Evolutionary conservation across 2,797 vertebrate genomes (phyloP), one percentile per base, ranked within the genome.

Genomic region (Sebastes nivosus): DNA sequence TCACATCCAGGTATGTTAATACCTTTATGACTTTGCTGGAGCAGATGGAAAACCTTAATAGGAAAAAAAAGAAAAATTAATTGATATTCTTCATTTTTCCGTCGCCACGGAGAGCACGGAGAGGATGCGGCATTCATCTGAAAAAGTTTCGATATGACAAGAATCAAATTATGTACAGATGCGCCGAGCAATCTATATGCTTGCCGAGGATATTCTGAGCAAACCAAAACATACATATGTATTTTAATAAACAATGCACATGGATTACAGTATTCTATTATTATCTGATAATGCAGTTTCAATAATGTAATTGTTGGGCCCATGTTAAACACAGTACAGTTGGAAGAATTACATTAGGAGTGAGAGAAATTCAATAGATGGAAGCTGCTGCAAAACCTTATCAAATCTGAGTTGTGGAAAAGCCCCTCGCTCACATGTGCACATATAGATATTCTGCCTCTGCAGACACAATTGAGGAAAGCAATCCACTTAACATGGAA

Each of bases 401-500:
- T 93, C 86, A 84, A 72, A 87, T 86, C 70, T 59, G 70, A 81
- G 77, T 68, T 74, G 90, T 65, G 27, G 63, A 83, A 89, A 92
- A 89, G 74, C 73, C 64, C 36, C 64, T 78, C 14, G 7, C 86
- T 88, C 84, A 84, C 71, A 59, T 76, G 57, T 69, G 79, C 73
- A 74, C 67, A 60, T 77, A 67, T 55, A 83, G 70, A 89, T 80
- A 85, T 75, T 82, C 82, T 81, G 71, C 76, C 25, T 79, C 72
- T 27, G 22, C 67, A 70, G 64, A 88, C 81, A 90, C 81, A 87
- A 89, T 68, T 77, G 81, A 82, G 68, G 78, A 52, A 88, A 88
- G 75, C 64, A 88, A 89, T 89, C 83, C 88, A 93, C 94, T 93
- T 92, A 89, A 89, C 90, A 95, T 95, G 92, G 91, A 94, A 95